Evolutionary conservation across 2,113 vertebrate genomes (phyloP).

Genomic region (Dromaius novaehollandiae): DNA sequence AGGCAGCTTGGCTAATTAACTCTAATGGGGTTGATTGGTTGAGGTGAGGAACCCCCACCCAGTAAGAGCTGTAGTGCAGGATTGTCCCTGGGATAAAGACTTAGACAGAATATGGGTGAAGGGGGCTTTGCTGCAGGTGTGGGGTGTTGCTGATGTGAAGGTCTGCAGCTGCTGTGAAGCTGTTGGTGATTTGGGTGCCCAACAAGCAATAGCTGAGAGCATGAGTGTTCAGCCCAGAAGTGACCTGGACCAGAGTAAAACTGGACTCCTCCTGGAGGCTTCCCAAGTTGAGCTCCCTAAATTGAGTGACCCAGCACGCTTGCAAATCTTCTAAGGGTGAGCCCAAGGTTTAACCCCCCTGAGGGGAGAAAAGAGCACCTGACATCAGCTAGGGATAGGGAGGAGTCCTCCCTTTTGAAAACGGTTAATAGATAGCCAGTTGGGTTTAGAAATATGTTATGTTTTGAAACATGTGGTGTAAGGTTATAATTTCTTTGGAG

Average conservation of each 20-base stretch:
- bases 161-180: neutral
- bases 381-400: no score
- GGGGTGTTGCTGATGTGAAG: neutral
- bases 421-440: accelerated
- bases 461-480: accelerated
- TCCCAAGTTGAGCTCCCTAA: neutral
- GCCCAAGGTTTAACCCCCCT: neutral
- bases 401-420: neutral
- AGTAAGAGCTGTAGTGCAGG: neutral
- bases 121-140: neutral
- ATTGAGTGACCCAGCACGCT: accelerated
- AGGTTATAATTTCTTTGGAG: no score
- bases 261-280: neutral
- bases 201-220: neutral
- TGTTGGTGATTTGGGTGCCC: neutral
- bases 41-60: neutral
- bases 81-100: neutral
- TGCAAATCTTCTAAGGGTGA: accelerated
- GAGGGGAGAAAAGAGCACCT: neutral
- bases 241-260: accelerated
- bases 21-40: neutral
- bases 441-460: accelerated
- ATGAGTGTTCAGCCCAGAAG: neutral
- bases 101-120: neutral
- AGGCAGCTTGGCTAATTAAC: neutral